A percentile compares a stretch with the other conserved stretches of the same genome.
These are phyloP conservation scores for Zygogramma bicolorata DNA, from an alignment of 2,888 invertebrate genomes.

Conservation along the genomic window DNA sequence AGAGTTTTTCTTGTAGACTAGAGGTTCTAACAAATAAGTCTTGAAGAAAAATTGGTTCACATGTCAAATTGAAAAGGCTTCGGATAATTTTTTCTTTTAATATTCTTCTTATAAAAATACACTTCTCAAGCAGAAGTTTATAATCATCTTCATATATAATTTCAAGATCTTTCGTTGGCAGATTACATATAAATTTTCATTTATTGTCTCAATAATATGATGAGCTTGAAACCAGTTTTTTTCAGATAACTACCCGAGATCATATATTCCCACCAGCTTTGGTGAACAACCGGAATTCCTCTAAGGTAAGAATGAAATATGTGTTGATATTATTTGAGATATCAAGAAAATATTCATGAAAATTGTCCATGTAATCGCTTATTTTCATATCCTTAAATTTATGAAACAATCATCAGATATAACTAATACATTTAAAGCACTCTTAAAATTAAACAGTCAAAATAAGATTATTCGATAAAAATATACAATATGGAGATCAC, in stretches of 20 bases:
- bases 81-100: slow-evolving; percentile 23
- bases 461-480: slow-evolving; percentile 25
- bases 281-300: not conserved
- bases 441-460: slow-evolving; percentile 42
- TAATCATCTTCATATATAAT: slow-evolving; percentile 10
- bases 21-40: too few species aligned
- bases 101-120: slow-evolving; percentile 41
- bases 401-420: slow-evolving; percentile 19
- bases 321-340: not conserved
- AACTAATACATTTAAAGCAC: slow-evolving; percentile 30
- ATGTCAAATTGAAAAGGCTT: not conserved
- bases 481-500: slow-evolving; percentile 44
- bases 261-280: not conserved
- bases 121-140: slow-evolving; percentile 31
- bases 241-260: not conserved
- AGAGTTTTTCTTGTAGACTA: too few species aligned
- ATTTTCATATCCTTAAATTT: not conserved
- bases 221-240: not conserved
- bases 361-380: not conserved
- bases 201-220: slow-evolving; percentile 29
- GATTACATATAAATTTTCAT: slow-evolving; percentile 1
- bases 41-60: too few species aligned
- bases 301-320: not conserved
- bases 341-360: not conserved
- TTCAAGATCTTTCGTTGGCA: not conserved